phyloP scores from a whole-genome alignment of 2,888 invertebrate species.

The Agriopis leucophaearia region DNA sequence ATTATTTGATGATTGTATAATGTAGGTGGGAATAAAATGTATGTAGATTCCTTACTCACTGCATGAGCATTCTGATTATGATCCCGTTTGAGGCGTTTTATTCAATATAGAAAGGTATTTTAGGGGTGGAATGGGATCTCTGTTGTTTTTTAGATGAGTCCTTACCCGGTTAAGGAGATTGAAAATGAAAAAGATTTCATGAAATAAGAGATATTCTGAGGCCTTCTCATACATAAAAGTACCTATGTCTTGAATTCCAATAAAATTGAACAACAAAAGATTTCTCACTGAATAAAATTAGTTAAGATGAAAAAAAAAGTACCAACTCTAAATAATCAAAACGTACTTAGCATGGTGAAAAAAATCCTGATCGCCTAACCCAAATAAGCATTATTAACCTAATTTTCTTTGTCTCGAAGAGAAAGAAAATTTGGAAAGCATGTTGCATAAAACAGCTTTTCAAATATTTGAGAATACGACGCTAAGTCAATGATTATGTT shows the following conservation, averaged over 20 bases:
- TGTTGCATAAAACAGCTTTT: no score
- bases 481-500: no score
- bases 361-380: no score
- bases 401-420: no score
- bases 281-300: background rate
- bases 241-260: slow-evolving; percentile 2
- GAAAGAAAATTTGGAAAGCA: no score
- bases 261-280: background rate
- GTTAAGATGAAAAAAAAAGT: background rate
- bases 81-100: slow-evolving; percentile 77
- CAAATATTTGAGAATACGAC: no score
- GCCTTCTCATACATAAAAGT: background rate
- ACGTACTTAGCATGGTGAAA: no score
- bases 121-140: slow-evolving; percentile 75
- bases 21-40: background rate
- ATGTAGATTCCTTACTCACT: slow-evolving; percentile 4
- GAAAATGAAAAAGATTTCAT: slow-evolving; percentile 44
- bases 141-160: slow-evolving; percentile 71
- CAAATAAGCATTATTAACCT: no score
- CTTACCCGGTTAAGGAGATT: slow-evolving; percentile 70
- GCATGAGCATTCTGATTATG: slow-evolving; percentile 57
- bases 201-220: slow-evolving; percentile 14
- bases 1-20: background rate
- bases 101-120: slow-evolving; percentile 82
- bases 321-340: no score